Evolutionary conservation across 1,140 invertebrate genomes (phyloP), one percentile per base, ranked within the genome.

Genomic region (Ostrea denselamellosa): DNA sequence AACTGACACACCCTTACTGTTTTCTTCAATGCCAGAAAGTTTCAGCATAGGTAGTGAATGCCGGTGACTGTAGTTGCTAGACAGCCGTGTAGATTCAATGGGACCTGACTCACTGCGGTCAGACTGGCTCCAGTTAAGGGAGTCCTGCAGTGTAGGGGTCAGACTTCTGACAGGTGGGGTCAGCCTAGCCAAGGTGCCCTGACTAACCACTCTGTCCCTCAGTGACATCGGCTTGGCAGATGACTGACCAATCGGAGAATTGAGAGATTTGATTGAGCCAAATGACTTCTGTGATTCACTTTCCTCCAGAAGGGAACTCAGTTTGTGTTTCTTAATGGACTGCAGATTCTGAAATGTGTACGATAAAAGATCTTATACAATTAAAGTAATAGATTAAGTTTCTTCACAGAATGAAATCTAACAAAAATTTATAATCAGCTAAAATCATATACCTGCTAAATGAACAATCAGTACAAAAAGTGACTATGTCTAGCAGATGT

Each of bases 101-200:
- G 51, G 53, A 44, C 77, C 83, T 0, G 54, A 52, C 14, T 88
- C 85, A 65, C 87, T 88, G 22, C 28, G 51, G 17, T 25, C 52
- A 28, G 88, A 89, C 9, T 65, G 82, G 25, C 54, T 86, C 91
- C 92, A 92, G 71, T 87, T 91, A 9, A 91, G 71, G 10, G 92
- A 93, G 17, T 91, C 91, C 86, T 93, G 89, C 19, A 94, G 86
- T 7, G 94, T 94, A 53, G 94, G 92, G 0, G 92, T 94, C 19
- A 94, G 89, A 53, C 92, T 92, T 86, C 91, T 90, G 1, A 94
- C 88, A 0, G 93, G 93, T 10, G 93, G 92, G 17, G 92, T 90
- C 8, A 89, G 56, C 56, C 44, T 19, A 0, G 92, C 88, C 52
- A 88, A 58, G 19, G 71, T 83, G n/a, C 54, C 65, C 14, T 89